These are phyloP conservation scores for Dreissena rostriformis DNA, from an alignment of 1,140 invertebrate genomes.

Conservation along the genomic window DNA sequence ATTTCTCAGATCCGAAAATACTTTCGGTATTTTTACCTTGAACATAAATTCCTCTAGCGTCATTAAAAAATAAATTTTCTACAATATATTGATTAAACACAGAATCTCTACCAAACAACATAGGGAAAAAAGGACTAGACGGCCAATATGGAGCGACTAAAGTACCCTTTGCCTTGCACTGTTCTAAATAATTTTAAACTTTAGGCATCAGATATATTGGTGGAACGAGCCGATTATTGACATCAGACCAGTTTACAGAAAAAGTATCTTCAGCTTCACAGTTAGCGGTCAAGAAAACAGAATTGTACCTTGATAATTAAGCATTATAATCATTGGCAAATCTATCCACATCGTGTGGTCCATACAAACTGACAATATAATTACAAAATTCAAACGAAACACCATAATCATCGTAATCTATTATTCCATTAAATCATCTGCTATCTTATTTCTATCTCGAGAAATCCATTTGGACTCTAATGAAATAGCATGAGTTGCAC, in stretches of 20 bases:
- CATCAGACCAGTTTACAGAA: neutral
- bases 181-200: constrained; percentile 1
- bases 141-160: constrained; percentile 30
- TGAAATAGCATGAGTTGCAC: neutral
- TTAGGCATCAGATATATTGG: constrained; percentile 18
- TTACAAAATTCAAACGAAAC: neutral
- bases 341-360: constrained; percentile 32
- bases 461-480: constrained; percentile 2
- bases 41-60: constrained; percentile 15
- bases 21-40: constrained; percentile 11
- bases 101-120: neutral
- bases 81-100: constrained; percentile 6
- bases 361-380: neutral
- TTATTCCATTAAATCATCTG: constrained; percentile 16
- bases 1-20: constrained; percentile 22
- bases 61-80: constrained; percentile 8
- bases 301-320: no score
- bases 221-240: constrained; percentile 21
- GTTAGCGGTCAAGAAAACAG: no score
- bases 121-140: constrained; percentile 30
- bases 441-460: neutral
- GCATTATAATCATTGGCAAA: constrained; percentile 49
- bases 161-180: constrained; percentile 12
- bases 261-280: constrained; percentile 37
- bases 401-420: constrained; percentile 27